phyloP scores from a whole-genome alignment of 2,888 invertebrate species.

The Conomelus anceps region DNA sequence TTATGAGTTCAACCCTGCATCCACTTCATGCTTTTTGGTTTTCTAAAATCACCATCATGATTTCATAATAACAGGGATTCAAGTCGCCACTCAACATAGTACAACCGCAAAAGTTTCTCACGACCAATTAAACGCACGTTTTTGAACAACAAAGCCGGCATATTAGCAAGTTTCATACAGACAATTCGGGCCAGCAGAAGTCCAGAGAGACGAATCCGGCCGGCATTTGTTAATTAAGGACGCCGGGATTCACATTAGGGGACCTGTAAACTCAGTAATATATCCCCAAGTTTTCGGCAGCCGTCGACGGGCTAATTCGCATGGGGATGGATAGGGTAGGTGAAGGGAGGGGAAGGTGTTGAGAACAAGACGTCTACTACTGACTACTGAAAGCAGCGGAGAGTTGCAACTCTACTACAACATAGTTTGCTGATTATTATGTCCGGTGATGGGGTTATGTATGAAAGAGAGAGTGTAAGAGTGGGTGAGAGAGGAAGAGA shows the following conservation, averaged over 20 bases:
- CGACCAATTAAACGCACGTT: neutral
- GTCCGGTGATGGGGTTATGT: neutral
- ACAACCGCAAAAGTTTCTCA: neutral
- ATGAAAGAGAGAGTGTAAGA: neutral
- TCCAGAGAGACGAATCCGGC: neutral
- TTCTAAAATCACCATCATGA: too few species aligned
- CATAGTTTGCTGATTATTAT: neutral
- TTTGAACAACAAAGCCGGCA: neutral
- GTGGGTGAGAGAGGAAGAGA: neutral
- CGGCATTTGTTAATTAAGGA: constrained; percentile 9
- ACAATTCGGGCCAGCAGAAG: neutral
- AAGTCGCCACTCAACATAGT: neutral
- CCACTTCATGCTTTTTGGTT: too few species aligned
- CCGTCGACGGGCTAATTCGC: neutral
- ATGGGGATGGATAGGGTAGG: neutral
- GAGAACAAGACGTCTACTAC: neutral
- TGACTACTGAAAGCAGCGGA: neutral
- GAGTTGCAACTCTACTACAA: neutral
- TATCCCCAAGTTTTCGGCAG: constrained; percentile 4
- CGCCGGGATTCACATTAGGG: constrained; percentile 2
- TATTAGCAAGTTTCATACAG: neutral
- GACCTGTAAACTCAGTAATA: constrained; percentile 6
- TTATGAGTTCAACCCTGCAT: too few species aligned
- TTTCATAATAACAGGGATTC: too few species aligned
- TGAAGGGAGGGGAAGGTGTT: neutral